phyloP scores from a whole-genome alignment of 2,797 vertebrate genomes.

The Cryptoblepharus egeriae region DNA sequence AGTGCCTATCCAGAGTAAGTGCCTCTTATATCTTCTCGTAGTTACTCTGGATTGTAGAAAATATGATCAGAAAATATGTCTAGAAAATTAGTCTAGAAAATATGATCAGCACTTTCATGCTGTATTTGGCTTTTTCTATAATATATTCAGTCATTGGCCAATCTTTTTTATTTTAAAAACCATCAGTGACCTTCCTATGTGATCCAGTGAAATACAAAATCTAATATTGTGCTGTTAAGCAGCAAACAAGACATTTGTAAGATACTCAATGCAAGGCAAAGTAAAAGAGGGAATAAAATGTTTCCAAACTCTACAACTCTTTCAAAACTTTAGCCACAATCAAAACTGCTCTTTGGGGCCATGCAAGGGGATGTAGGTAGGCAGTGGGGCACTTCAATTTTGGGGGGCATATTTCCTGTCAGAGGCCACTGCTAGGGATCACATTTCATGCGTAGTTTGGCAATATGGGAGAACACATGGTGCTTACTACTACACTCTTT shows the following conservation, averaged over 20 bases:
- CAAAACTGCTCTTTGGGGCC: too few species aligned
- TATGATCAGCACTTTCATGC: background rate
- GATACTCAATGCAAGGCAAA: conserved; percentile 43
- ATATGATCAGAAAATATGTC: too few species aligned
- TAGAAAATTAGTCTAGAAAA: background rate
- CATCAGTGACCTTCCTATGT: background rate
- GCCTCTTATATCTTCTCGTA: too few species aligned
- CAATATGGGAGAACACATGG: background rate
- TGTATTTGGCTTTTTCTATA: background rate
- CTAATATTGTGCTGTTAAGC: conserved; percentile 17
- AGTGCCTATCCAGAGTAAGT: too few species aligned
- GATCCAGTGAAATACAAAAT: conserved; percentile 8
- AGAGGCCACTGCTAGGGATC: background rate
- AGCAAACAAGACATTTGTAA: conserved; percentile 58
- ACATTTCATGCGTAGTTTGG: background rate
- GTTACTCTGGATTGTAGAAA: too few species aligned
- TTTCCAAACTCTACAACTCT: background rate
- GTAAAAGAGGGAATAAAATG: conserved; percentile 53
- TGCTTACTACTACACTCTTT: background rate
- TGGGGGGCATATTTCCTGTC: background rate
- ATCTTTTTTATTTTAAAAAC: background rate
- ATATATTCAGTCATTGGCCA: conserved; percentile 21
- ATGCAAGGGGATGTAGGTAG: too few species aligned
- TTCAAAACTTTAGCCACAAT: conserved; percentile 43
- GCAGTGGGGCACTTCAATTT: background rate